Conservation (phyloP, 2,797 vertebrate species). For the Chelonia mydas region DNA sequence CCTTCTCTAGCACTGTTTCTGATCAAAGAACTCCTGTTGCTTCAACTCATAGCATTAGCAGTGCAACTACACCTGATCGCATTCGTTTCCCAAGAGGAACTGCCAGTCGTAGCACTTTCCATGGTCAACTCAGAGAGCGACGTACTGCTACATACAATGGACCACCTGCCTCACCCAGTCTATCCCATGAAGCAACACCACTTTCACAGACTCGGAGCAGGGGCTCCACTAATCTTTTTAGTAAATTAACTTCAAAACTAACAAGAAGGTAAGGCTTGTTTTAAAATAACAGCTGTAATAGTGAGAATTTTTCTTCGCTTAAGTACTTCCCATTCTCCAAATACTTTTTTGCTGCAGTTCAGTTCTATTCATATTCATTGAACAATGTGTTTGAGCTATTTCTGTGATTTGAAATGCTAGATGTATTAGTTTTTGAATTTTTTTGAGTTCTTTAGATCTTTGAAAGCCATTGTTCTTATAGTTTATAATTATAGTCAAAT, state of each 20-base stretch:
- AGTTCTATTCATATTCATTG: not conserved
- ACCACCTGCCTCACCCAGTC: slow-evolving; percentile 94
- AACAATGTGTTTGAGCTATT: not conserved
- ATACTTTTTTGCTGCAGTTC: not conserved
- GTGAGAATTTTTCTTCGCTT: rapidly evolving
- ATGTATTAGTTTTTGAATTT: not conserved
- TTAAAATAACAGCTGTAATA: rapidly evolving
- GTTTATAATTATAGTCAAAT: slow-evolving; percentile 10
- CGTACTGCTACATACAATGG: slow-evolving; percentile 98
- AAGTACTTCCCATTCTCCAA: not conserved
- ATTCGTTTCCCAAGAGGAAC: slow-evolving; percentile 95
- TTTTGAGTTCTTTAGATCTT: not conserved
- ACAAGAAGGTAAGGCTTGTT: slow-evolving; percentile 91
- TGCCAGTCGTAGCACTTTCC: slow-evolving; percentile 96
- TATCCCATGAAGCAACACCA: slow-evolving; percentile 92
- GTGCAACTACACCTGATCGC: slow-evolving; percentile 92
- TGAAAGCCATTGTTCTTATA: slow-evolving; percentile 7
- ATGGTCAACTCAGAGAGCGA: slow-evolving; percentile 93
- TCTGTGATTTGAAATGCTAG: not conserved
- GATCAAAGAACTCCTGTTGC: slow-evolving; percentile 93
- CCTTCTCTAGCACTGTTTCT: slow-evolving; percentile 82
- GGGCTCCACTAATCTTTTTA: slow-evolving; percentile 96
- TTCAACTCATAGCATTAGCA: slow-evolving; percentile 96
- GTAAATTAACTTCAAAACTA: slow-evolving; percentile 96
- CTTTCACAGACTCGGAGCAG: slow-evolving; percentile 93